These are phyloP conservation scores for Dinomys branickii DNA, from an alignment of 2,113 vertebrate species.

Conservation along the genomic window DNA sequence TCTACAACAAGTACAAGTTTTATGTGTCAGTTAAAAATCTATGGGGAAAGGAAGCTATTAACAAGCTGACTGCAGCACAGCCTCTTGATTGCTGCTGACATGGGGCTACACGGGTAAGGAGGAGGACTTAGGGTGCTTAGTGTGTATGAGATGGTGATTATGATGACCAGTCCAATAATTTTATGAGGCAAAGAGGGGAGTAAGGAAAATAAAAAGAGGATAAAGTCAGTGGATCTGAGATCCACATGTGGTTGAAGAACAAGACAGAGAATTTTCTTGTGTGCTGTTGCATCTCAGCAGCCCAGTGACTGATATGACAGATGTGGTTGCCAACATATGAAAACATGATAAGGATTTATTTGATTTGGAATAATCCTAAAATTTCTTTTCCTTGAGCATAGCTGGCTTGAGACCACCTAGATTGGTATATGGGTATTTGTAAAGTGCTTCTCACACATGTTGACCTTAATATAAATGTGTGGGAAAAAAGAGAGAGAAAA, in stretches of 20 bases:
- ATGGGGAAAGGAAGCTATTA: neutral
- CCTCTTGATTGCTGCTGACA: neutral
- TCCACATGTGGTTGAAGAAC: neutral
- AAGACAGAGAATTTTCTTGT: neutral
- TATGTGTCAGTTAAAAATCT: neutral
- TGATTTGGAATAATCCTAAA: conserved; percentile 14
- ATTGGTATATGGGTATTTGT: neutral
- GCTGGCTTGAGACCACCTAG: neutral
- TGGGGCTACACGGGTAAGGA: neutral
- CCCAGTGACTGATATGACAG: neutral
- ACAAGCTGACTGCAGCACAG: neutral
- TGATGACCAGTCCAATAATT: neutral
- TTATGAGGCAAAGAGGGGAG: neutral
- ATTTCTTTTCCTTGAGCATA: neutral
- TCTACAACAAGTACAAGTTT: too few relatives aligned
- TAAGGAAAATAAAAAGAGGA: neutral
- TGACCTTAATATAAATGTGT: neutral
- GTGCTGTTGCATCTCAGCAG: neutral
- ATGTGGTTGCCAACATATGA: neutral
- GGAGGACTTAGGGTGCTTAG: neutral
- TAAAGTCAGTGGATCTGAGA: neutral
- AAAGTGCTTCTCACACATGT: neutral
- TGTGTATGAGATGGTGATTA: neutral
- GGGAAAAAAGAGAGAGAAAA: neutral
- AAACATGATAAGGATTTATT: neutral